A percentile compares a stretch with the other conserved stretches of the same genome.
phyloP scores from a whole-genome alignment of 2,888 invertebrate species.

The Hypena proboscidalis region DNA sequence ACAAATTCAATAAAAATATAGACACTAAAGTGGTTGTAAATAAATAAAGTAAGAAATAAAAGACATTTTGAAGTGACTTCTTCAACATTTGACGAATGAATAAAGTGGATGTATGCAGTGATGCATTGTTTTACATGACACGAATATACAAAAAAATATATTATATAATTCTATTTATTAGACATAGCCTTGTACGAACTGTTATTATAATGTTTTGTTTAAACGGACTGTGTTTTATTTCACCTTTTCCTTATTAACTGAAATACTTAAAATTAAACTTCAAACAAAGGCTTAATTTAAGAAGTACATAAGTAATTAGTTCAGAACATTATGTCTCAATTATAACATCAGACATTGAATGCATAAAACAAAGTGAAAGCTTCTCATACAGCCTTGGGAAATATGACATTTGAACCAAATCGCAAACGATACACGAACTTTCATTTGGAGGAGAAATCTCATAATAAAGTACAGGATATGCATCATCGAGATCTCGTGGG shows the following conservation, averaged over 20 bases:
- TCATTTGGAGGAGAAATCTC: constrained; percentile 4
- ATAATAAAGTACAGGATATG: background rate
- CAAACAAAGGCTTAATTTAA: too few relatives aligned
- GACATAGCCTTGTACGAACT: constrained; percentile 41
- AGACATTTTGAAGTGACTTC: too few relatives aligned
- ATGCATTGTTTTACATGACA: background rate
- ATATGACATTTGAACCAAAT: background rate
- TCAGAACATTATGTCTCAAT: too few relatives aligned
- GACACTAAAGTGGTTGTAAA: background rate
- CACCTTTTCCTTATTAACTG: too few relatives aligned
- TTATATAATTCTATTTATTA: constrained; percentile 32
- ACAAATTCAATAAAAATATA: background rate
- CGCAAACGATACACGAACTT: background rate
- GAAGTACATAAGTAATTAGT: too few relatives aligned
- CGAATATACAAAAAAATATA: constrained; percentile 15
- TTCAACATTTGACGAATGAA: too few relatives aligned
- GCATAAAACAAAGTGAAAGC: constrained; percentile 6
- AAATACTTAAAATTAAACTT: too few relatives aligned
- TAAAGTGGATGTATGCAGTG: too few relatives aligned
- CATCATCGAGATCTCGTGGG: background rate
- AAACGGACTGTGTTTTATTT: constrained; percentile 33
- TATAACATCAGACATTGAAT: too few relatives aligned
- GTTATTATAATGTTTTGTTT: constrained; percentile 58
- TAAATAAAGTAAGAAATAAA: background rate
- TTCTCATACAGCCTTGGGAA: background rate